Base-by-base conservation (phyloP, 1,140 invertebrate species). In the Sipha flava region DNA sequence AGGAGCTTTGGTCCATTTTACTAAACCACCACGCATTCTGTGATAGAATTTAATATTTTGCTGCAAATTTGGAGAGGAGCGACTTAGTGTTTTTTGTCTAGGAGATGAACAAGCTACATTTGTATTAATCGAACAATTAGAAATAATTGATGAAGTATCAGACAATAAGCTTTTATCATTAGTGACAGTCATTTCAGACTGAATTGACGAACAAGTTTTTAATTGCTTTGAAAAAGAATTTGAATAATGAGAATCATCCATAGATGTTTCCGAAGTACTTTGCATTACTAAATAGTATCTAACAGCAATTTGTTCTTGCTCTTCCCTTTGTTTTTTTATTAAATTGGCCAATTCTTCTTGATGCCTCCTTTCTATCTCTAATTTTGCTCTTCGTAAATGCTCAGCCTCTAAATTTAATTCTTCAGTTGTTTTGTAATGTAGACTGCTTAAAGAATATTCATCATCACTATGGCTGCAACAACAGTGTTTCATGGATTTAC, bases 271-370 rank as follows among this genome's bases (percentile, higher is more conserved):
- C 23, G 73, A 77, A 37, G 34, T 49, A 77, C 49, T 77, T 54
- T 77, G 73, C 2, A 52, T 40, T 37, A 77, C 26, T 40, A 77
- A 57, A 77, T 57, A 77, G 9, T 40, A 40, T 3, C 21, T 59
- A 26, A 77, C 47, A 43, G 73, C 73, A 77, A 77, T 54, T 77
- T 77, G 14, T 6, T 77, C 49, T 40, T 59, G 73, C 0, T 77
- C 73, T 77, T 77, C 73, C 7, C 52, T 77, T 43, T 77, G 73
- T 77, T 77, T 77, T 59, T n/a, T 77, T 59, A 77, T 57, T 77
- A 77, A 77, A 57, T 59, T 59, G 1, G 73, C 57, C 31, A 77
- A 43, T 77, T 77, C 73, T 77, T 43, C 31, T 77, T 77, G 73
- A 54, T 77, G 73, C 3, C 73, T 77, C 37, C 2, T 77, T 34